Base-by-base conservation (phyloP, 2,888 invertebrate genomes). In the Subacronicta megacephala region DNA sequence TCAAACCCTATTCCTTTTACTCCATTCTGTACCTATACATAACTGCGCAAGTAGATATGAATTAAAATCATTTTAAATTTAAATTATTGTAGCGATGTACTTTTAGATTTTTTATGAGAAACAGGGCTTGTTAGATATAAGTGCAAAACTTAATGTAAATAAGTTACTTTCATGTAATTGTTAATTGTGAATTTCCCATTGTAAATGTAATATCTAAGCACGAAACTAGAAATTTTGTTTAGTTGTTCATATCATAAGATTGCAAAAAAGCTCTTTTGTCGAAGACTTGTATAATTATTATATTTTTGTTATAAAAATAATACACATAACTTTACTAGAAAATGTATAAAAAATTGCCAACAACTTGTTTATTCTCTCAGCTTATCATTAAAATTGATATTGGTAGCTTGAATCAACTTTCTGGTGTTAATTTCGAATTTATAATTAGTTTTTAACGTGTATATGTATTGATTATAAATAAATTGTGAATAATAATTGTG, bases 401-500 rank as follows among this genome's bases (percentile, higher is more conserved):
- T 23, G 26, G 40, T 63, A 58, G 54, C 49, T 62, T 44, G 42
- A 52, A 46, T 47, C 55, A 75, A 47, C 38, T 41, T 53, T 49
- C 54, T 82, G 82, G 77, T 80, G 83, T 90, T 92, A 77, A 82
- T 92, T 93, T 92, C 90, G 91, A 93, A 92, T 92, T 92, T 92
- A 92, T 78, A 77, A 83, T 88, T 89, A 90, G 85, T 80, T 84
- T 56, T 78, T 88, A 86, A 86, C 80, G 73, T 90, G 87, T 87
- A 88, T 82, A 89, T 77, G 77, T 87, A 79, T 78, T 79, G 65
- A 80, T 68, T 71, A 65, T 72, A 69, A 74, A 81, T 84, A 83
- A 79, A 83, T 83, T 92, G 90, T 91, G 90, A 90, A 93, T 92
- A 90, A 93, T 92, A 92, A 89, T 78, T 89, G 93, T 92, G 93